Evolutionary conservation across 2,888 invertebrate species (phyloP).

Genomic region (Cylindroiulus punctatus): DNA sequence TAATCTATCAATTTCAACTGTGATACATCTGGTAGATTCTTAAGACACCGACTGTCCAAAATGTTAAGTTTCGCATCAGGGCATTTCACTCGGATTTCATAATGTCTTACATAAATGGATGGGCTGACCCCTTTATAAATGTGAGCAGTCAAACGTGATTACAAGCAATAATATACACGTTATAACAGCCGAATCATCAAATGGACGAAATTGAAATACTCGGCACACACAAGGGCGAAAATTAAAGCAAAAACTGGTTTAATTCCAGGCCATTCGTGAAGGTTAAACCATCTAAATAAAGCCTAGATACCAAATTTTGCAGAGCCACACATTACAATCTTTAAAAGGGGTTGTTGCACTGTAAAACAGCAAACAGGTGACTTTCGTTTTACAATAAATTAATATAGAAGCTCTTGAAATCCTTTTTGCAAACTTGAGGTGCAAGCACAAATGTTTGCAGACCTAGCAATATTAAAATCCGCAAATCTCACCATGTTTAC

Average conservation of each 20-base stretch:
- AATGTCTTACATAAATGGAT: neutral
- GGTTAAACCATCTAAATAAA: neutral
- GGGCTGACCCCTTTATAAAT: neutral
- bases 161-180: neutral
- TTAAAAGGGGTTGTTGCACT: neutral
- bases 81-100: neutral
- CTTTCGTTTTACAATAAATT: neutral
- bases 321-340: neutral
- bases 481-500: too few species aligned
- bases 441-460: too few species aligned
- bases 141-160: neutral
- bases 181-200: neutral
- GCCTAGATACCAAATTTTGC: neutral
- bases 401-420: too few species aligned
- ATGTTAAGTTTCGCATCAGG: neutral
- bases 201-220: neutral
- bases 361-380: neutral
- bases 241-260: neutral
- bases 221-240: neutral
- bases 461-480: too few species aligned
- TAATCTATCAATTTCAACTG: neutral
- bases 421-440: too few species aligned
- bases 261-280: slow-evolving; percentile 5
- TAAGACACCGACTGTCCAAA: neutral
- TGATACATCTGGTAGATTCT: neutral